Evolutionary conservation across 2,888 invertebrate genomes (phyloP), one percentile per base, ranked within the genome.

Genomic region (Kryphioiulus occultus): DNA sequence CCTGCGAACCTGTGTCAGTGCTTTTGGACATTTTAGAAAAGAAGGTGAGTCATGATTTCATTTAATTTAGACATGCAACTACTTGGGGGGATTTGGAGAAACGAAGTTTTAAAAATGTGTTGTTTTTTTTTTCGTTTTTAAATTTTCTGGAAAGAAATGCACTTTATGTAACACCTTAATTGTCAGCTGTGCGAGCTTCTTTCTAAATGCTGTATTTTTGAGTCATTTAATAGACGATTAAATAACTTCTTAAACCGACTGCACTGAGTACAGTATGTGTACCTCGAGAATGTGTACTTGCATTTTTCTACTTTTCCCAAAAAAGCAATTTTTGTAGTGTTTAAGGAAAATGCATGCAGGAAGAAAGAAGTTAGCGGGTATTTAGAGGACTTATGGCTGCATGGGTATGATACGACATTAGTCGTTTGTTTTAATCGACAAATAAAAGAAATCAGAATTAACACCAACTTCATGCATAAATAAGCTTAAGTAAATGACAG

Each of bases 1-100:
- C 78, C 78, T 78, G 78, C 26, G 78, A 78, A 78, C 78, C 17
- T 78, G 30, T 78, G 78, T 78, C 78, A 78, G 30, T 30, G 30
- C 26, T 78, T 78, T 53, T 17, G 15, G 78, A 30, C 30, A 26
- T 78, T 4, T 78, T 4, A 9, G 17, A 15, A 78, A 22, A 68
- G 9, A 78, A 78, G 78, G 78, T 78, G 78, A 78, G 78, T 78
- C 78, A 32, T 78, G 26, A 15, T 15, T 17, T 0, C 78, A 30
- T 78, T 30, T 30, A 32, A 30, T 78, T 78, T 32, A 78, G 17
- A 7, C 47, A 10, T 68, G n/a, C 53, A 53, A 53, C n/a, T n/a
- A n/a, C n/a, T 53, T 53, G n/a, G n/a, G n/a, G 7, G 47, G 17
- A 47, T 47, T 47, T 47, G 12, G 47, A 17, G 9, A 53, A 53